Percentiles rank a stretch among this genome's conserved stretches.
Evolutionary conservation across 2,113 vertebrate genomes (phyloP).

Genomic region (Myrmophylax atrothorax): DNA sequence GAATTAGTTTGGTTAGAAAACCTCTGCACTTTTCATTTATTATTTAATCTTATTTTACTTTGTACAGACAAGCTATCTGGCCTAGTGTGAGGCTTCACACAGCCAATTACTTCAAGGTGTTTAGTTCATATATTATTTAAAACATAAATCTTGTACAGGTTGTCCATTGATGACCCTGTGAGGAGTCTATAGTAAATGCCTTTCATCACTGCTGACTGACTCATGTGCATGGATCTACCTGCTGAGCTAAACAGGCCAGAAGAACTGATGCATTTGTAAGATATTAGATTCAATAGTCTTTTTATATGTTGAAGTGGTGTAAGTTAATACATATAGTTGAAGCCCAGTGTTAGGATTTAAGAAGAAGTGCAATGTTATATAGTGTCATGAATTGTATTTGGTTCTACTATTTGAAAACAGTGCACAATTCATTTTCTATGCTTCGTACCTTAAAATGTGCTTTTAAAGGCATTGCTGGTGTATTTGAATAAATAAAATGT

Average conservation of each 20-base stretch:
- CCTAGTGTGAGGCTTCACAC: slow-evolving; percentile 79
- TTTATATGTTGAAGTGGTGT: slow-evolving; percentile 26
- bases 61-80: slow-evolving; percentile 86
- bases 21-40: slow-evolving; percentile 83
- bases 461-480: neutral
- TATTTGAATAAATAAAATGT: neutral
- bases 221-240: slow-evolving; percentile 55
- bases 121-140: slow-evolving; percentile 91
- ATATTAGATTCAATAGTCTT: slow-evolving; percentile 42
- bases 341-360: neutral
- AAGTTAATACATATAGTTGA: neutral
- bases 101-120: slow-evolving; percentile 89
- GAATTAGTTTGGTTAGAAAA: slow-evolving; percentile 70
- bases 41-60: slow-evolving; percentile 90
- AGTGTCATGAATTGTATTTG: neutral
- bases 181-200: slow-evolving; percentile 77
- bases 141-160: slow-evolving; percentile 85
- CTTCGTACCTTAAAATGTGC: neutral
- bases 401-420: neutral
- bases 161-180: slow-evolving; percentile 80
- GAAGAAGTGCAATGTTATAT: neutral
- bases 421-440: accelerated
- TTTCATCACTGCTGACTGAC: slow-evolving; percentile 82
- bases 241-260: slow-evolving; percentile 65
- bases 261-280: slow-evolving; percentile 40